Evolutionary conservation across 2,797 vertebrate species (phyloP).

Genomic region (Acipenser ruthenus): DNA sequence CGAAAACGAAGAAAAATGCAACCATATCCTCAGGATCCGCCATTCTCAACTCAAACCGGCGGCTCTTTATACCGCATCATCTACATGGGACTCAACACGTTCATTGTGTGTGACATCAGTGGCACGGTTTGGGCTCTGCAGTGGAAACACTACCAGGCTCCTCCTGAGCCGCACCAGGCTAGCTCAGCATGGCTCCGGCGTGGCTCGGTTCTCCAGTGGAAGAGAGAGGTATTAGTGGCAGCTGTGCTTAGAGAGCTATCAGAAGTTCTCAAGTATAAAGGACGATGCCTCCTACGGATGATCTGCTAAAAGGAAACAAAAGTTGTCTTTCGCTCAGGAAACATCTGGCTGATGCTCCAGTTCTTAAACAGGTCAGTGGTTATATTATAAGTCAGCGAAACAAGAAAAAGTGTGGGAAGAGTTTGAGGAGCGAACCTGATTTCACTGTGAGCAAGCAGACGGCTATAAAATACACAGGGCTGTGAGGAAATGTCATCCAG

Average conservation of each 20-base stretch:
- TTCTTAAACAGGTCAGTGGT: constrained; percentile 42
- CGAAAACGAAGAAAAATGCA: too few species aligned
- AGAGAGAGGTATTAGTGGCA: too few species aligned
- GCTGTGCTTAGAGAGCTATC: constrained; percentile 9
- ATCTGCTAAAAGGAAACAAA: constrained; percentile 45
- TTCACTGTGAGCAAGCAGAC: constrained; percentile 18
- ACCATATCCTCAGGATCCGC: too few species aligned
- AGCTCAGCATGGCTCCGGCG: too few species aligned
- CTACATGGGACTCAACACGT: too few species aligned
- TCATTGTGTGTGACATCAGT: too few species aligned
- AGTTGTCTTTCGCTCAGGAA: constrained; percentile 54
- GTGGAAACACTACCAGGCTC: too few species aligned
- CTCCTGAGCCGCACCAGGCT: too few species aligned
- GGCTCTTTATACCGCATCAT: too few species aligned
- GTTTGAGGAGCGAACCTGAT: constrained; percentile 14
- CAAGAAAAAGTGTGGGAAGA: constrained; percentile 46
- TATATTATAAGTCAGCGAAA: constrained; percentile 44
- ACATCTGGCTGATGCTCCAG: constrained; percentile 51
- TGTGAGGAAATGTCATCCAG: constrained; percentile 37
- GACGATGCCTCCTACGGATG: constrained; percentile 29
- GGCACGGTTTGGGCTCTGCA: too few species aligned
- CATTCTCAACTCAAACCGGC: too few species aligned
- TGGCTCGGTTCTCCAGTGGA: too few species aligned
- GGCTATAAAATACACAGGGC: constrained; percentile 25
- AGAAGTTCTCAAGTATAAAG: constrained; percentile 14